Evolutionary conservation across 2,113 vertebrate species (phyloP), one percentile per base, ranked within the genome.

Genomic region (Euleptes europaea): DNA sequence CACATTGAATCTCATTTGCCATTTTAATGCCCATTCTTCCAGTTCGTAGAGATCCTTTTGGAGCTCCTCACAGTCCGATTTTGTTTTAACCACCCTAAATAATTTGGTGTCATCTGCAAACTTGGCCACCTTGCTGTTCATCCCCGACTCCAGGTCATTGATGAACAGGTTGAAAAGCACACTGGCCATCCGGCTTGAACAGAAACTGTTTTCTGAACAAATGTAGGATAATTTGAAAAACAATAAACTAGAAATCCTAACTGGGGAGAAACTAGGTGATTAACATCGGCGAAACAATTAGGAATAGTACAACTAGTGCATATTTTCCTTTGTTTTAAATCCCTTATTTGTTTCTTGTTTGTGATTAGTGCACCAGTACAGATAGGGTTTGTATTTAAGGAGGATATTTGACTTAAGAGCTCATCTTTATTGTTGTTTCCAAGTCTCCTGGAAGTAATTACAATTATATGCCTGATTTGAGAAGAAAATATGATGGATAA

Each of bases 371-470:
- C 28, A 44, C 44, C 23, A 82, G 15, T 81, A 40, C 6, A 38
- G 26, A 72, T 71, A 21, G 47, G 9, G 15, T 60, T 60, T 72
- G 66, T 72, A 65, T 82, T 12, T 57, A 4, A 21, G 44, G 51
- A 51, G 70, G 84, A 47, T 73, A 72, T 44, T 26, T 1, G 44
- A 11, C 28, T 69, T n/a, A 5, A 31, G 15, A 78, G 13, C 54
- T 3, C 1, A 49, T 42, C 42, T 70, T 2, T 71, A 60, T 47
- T 57, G 76, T 26, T 28, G 44, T 72, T 51, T 78, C 66, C 51
- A 82, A 51, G 23, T 80, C 44, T 86, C 49, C 73, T 86, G 73
- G 81, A 87, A 78, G 66, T 83, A 69, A 83, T 42, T 73, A 57
- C 49, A 74, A 57, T 76, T 80, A 40, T 23, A 44, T 10, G 19